Conservation (phyloP, 1,140 invertebrate genomes). For the Helicoverpa zea region DNA sequence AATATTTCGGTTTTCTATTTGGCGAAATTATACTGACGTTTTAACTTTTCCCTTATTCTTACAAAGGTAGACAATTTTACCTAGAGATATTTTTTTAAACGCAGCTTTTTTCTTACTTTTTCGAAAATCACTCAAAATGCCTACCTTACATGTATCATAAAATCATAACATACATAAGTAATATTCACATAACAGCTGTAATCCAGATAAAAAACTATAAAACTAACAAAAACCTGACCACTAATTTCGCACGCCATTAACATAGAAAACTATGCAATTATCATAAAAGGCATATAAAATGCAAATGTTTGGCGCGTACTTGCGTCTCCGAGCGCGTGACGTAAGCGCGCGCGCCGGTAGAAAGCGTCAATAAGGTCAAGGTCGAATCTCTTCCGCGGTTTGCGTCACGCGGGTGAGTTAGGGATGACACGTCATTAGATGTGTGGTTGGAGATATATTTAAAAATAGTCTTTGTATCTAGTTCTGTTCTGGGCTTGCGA, state of each 20-base stretch:
- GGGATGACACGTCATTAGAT: background rate
- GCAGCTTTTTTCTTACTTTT: too few species aligned
- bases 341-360: conserved; percentile 48
- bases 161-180: background rate
- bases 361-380: conserved; percentile 65
- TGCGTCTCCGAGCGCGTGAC: conserved; percentile 29
- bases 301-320: conserved; percentile 8
- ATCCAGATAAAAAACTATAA: background rate
- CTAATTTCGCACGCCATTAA: conserved; percentile 2
- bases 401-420: conserved; percentile 43
- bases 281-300: conserved; percentile 19
- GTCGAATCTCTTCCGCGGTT: conserved; percentile 56
- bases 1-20: too few species aligned
- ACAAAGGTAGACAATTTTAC: too few species aligned
- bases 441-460: too few species aligned
- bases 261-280: conserved; percentile 11
- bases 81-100: too few species aligned
- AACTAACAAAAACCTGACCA: background rate
- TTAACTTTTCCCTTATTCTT: too few species aligned
- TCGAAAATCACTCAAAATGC: too few species aligned
- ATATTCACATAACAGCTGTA: background rate
- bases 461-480: too few species aligned
- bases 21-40: too few species aligned
- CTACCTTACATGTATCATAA: background rate
- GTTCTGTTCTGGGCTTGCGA: too few species aligned